Conservation (phyloP, 2,113 vertebrate species). For the Clarias gariepinus region DNA sequence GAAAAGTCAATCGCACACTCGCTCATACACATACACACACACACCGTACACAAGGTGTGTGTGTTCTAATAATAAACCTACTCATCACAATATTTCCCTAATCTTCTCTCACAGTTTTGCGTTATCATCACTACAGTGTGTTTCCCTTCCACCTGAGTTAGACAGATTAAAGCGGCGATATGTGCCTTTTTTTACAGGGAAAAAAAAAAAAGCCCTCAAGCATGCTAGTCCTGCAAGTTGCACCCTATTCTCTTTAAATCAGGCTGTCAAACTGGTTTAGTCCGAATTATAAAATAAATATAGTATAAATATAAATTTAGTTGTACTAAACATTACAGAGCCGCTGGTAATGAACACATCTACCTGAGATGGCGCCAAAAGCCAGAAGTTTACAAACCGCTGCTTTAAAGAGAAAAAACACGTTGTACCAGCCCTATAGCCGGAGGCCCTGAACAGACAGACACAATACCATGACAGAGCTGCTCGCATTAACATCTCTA, state of each 20-base stretch:
- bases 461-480: neutral
- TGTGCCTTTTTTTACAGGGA: neutral
- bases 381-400: neutral
- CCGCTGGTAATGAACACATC: neutral
- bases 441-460: neutral
- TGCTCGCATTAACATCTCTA: neutral
- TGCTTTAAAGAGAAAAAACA: neutral
- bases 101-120: neutral
- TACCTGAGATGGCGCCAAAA: neutral
- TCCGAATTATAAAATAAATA: neutral
- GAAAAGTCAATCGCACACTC: constrained; percentile 32
- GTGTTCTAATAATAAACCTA: neutral
- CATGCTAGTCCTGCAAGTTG: neutral
- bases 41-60: neutral
- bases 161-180: neutral
- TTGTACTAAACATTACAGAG: neutral
- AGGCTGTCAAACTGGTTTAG: neutral
- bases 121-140: neutral
- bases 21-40: constrained; percentile 18
- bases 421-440: too few species aligned
- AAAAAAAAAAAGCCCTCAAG: neutral
- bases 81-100: constrained; percentile 6
- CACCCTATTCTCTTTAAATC: neutral
- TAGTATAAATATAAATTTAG: too few species aligned
- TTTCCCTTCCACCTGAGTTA: neutral